Base-by-base conservation (phyloP, 1,140 invertebrate species). In the Formica selysi region DNA sequence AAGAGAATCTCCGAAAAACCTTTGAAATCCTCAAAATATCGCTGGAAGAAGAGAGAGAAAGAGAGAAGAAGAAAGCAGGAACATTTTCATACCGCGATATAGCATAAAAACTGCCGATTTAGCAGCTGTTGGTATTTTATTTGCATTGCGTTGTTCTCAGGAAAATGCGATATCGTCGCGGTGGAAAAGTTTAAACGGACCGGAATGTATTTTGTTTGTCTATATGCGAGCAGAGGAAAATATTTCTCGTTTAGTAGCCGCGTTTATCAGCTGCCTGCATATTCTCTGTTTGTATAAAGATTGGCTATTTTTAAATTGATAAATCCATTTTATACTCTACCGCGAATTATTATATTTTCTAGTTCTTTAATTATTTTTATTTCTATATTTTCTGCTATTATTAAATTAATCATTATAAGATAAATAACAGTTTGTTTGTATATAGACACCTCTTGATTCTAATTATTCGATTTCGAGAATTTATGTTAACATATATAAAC, bases 231-330 rank as follows among this genome's bases (percentile, higher is more conserved):
- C 29, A 32, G 65, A 81, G 54, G 41, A 3, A 83, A 74, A 83
- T 83, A 74, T 83, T 61, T 83, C 54, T 74, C n/a, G 67, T 83
- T 83, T 83, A 83, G 79, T 74, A 74, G 68, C 79, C 29, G 26
- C 38, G 38, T 74, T 74, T 83, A 74, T 74, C 71, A 74, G 32
- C 19, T 19, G 11, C 4, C 54, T 59, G 36, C 29, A 38, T 26
- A 59, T 19, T 51, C 13, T 8, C 1, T 8, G 41, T 83, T 83
- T 83, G 38, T 38, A 83, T 74, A 83, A 83, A 61, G 68, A 41
- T 80, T 67, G 16, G 41, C 26, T 44, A 38, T 61, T 44, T 73
- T 44, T n/a, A 57, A 62, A 83, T 83, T 73, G 73, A 83, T 83
- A 74, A 81, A 61, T 73, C 19, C 38, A 74, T 83, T 73, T 54